Evolutionary conservation across 2,797 vertebrate genomes (phyloP).

Genomic region (Brotula barbata): DNA sequence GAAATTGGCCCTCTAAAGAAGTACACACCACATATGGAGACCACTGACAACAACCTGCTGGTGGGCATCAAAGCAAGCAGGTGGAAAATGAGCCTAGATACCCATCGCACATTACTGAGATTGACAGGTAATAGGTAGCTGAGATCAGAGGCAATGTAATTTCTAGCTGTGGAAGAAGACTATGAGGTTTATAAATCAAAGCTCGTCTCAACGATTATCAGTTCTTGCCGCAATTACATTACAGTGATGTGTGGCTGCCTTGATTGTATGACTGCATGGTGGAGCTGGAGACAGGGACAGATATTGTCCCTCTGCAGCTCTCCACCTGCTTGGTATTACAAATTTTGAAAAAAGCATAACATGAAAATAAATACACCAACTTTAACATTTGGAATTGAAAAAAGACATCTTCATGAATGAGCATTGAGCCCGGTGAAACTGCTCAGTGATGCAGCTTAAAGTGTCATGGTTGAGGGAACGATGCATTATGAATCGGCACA

Average conservation of each 20-base stretch:
- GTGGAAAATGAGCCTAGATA: constrained; percentile 71
- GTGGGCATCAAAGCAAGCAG: constrained; percentile 65
- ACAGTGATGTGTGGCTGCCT: constrained; percentile 20
- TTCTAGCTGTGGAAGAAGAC: constrained; percentile 19
- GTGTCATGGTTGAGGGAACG: constrained; percentile 11
- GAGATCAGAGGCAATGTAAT: constrained; percentile 47
- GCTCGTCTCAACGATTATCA: constrained; percentile 39
- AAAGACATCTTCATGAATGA: constrained; percentile 29
- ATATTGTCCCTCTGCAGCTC: too few relatives aligned
- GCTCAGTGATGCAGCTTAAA: constrained; percentile 32
- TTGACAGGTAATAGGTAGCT: constrained; percentile 66
- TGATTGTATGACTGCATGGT: constrained; percentile 7
- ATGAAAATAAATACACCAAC: too few relatives aligned
- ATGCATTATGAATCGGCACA: constrained; percentile 15
- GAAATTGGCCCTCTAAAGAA: constrained; percentile 72
- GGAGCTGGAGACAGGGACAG: too few relatives aligned
- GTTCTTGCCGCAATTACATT: constrained; percentile 26
- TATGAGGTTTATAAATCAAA: constrained; percentile 5
- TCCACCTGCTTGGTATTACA: too few relatives aligned
- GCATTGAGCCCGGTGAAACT: constrained; percentile 9
- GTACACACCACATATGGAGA: constrained; percentile 35
- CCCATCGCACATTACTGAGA: constrained; percentile 59
- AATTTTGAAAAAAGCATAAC: too few relatives aligned
- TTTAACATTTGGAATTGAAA: constrained; percentile 14
- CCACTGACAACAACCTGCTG: constrained; percentile 54